Evolutionary conservation across 2,797 vertebrate genomes (phyloP).

Genomic region (Furcifer pardalis): DNA sequence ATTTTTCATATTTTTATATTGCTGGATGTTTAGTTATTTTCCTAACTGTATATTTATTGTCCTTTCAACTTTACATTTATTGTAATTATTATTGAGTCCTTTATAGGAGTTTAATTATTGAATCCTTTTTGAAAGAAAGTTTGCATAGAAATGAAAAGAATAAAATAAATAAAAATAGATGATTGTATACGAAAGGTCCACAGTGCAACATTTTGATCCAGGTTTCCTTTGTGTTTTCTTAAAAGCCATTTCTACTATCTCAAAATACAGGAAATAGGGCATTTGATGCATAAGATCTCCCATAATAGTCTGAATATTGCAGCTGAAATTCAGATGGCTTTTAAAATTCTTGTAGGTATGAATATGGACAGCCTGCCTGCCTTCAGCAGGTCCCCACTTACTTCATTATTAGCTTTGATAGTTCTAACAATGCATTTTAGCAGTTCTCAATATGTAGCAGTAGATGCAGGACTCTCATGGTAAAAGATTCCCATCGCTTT

Average conservation of each 20-base stretch:
- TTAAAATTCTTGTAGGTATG: no score
- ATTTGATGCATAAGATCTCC: not conserved
- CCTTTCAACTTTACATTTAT: no score
- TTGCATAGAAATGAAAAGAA: not conserved
- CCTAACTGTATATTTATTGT: no score
- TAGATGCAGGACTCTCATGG: not conserved
- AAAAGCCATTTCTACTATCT: not conserved
- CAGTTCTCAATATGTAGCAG: no score
- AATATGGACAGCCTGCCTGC: not conserved
- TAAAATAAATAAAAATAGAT: not conserved
- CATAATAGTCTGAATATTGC: not conserved
- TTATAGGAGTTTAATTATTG: no score
- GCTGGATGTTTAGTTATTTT: no score
- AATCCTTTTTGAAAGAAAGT: no score
- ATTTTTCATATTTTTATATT: no score
- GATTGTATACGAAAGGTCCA: not conserved
- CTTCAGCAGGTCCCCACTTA: not conserved
- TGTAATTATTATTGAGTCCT: no score
- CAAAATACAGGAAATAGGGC: not conserved
- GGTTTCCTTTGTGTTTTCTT: not conserved
- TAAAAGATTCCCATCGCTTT: not conserved
- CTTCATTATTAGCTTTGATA: not conserved
- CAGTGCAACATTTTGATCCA: not conserved
- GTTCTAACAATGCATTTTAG: not conserved
- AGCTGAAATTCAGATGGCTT: not conserved